A percentile compares a stretch with the other conserved stretches of the same genome.
Evolutionary conservation across 92 coral and sea anemone species (phyloP).

Genomic region (Pocillopora grandis): DNA sequence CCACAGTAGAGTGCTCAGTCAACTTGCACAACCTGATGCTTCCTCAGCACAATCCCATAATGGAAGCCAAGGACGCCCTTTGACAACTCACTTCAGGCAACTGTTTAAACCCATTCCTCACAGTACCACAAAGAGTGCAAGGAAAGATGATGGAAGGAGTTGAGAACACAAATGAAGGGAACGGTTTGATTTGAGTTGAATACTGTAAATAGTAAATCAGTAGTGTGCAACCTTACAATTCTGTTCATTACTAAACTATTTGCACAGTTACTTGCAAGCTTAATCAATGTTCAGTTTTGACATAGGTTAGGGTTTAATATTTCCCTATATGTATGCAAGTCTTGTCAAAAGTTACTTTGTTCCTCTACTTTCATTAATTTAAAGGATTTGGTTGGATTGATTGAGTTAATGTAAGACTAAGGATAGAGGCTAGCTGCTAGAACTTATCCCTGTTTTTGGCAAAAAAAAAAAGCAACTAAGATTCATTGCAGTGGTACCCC

Average conservation of each 20-base stretch:
- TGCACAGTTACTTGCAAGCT: not conserved
- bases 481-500: too few species aligned
- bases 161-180: not conserved
- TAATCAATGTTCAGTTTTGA: not conserved
- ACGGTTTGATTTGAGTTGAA: not conserved
- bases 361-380: not conserved
- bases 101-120: conserved; percentile 73
- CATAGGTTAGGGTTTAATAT: not conserved
- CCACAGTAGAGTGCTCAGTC: conserved; percentile 58
- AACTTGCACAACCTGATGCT: conserved; percentile 28
- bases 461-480: too few species aligned
- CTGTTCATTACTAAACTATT: not conserved
- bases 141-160: conserved; percentile 20
- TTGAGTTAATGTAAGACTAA: not conserved
- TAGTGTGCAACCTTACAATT: not conserved
- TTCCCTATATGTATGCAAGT: not conserved
- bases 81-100: conserved; percentile 80
- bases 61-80: conserved; percentile 34
- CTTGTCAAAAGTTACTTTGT: not conserved
- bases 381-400: not conserved
- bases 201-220: not conserved
- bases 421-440: too few species aligned
- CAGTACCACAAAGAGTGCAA: conserved; percentile 32
- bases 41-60: not conserved
- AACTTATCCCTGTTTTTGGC: too few species aligned